Conservation (phyloP, 1,140 invertebrate genomes). For the Zaprionus ghesquierei region DNA sequence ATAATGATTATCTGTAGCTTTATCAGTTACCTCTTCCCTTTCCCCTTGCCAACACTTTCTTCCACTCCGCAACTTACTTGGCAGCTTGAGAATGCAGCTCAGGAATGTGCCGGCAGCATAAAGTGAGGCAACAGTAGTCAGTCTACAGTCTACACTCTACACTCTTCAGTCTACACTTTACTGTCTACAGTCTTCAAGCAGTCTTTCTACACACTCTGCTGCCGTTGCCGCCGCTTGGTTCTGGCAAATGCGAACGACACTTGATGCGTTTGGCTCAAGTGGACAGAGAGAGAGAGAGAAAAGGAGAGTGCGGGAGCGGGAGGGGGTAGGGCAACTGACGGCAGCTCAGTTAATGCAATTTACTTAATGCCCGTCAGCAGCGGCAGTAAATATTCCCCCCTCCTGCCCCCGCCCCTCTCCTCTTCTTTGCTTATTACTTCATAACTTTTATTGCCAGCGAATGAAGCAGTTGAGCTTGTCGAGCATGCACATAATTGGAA, state of each 20-base stretch:
- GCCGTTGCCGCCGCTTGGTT: constrained; percentile 1
- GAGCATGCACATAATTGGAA: constrained; percentile 51
- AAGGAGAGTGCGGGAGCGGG: background rate
- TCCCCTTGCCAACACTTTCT: background rate
- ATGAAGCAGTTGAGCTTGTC: constrained; percentile 64
- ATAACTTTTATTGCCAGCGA: constrained; percentile 72
- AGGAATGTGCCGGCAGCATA: background rate
- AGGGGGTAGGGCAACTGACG: background rate
- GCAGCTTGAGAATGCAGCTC: background rate
- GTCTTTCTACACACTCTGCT: background rate
- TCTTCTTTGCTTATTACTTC: constrained; percentile 70
- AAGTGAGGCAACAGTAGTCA: background rate
- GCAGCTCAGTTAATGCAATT: constrained; percentile 47
- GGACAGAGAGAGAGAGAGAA: background rate
- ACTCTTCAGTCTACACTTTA: background rate
- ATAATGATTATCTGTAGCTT: background rate
- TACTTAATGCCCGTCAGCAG: constrained; percentile 46
- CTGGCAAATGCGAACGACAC: constrained; percentile 28
- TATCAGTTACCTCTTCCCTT: background rate
- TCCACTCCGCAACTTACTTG: background rate
- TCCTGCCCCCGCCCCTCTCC: background rate
- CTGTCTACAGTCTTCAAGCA: background rate
- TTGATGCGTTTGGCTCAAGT: constrained; percentile 30
- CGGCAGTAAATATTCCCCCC: background rate
- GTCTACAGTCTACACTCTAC: background rate